Conservation (phyloP, 2,113 vertebrate species). For the Phalacrocorax aristotelis region DNA sequence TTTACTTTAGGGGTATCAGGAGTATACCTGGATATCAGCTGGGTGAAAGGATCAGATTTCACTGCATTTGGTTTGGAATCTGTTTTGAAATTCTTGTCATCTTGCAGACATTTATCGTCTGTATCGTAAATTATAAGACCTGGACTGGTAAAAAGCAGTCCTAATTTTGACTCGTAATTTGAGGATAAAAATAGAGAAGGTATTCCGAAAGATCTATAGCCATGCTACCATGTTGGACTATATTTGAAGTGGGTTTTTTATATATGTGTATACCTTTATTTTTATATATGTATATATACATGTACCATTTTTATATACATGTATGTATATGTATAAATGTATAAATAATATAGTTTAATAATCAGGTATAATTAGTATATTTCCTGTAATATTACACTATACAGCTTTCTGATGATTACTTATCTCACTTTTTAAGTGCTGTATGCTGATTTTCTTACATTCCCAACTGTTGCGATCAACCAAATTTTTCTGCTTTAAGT, state of each 20-base stretch:
- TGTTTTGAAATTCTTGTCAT: background rate
- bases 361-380: background rate
- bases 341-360: background rate
- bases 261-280: background rate
- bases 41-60: background rate
- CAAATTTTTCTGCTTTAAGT: background rate
- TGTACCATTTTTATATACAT: background rate
- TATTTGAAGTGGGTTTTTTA: background rate
- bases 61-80: background rate
- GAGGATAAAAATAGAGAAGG: background rate
- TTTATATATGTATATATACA: background rate
- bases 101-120: background rate
- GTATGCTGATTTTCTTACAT: background rate
- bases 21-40: background rate
- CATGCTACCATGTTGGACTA: background rate
- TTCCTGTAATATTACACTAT: background rate
- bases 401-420: background rate
- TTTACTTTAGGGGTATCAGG: background rate
- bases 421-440: background rate
- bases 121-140: background rate
- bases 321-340: background rate
- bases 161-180: background rate
- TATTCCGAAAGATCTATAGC: background rate
- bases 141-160: background rate
- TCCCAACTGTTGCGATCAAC: background rate